phyloP scores from a whole-genome alignment of 2,888 invertebrate species.

The Allophyes oxyacanthae region DNA sequence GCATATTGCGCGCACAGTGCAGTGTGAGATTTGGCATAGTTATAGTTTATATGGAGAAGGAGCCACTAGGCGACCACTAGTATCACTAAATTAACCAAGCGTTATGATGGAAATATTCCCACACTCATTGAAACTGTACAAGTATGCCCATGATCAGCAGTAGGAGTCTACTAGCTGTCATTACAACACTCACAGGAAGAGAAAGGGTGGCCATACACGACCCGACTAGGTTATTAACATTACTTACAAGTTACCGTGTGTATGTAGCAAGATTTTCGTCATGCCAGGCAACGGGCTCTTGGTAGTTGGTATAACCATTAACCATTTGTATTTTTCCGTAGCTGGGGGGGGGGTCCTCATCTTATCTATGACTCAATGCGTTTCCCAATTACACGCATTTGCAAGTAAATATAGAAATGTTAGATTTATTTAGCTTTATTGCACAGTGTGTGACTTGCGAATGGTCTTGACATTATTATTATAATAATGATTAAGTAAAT shows the following conservation, averaged over 20 bases:
- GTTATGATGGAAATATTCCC: too few relatives aligned
- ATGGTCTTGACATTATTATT: slow-evolving; percentile 16
- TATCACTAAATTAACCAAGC: too few relatives aligned
- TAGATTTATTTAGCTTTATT: slow-evolving; percentile 23
- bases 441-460: slow-evolving; percentile 14
- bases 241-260: neutral
- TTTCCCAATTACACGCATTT: slow-evolving; percentile 33
- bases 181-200: too few relatives aligned
- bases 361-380: slow-evolving; percentile 22
- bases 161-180: too few relatives aligned
- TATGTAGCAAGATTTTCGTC: slow-evolving; percentile 14
- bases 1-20: too few relatives aligned
- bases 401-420: slow-evolving; percentile 16
- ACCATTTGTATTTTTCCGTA: slow-evolving; percentile 13
- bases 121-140: too few relatives aligned
- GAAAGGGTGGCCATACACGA: too few relatives aligned
- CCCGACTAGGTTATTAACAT: neutral
- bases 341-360: neutral
- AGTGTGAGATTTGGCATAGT: too few relatives aligned
- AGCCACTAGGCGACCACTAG: too few relatives aligned
- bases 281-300: neutral
- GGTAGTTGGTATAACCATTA: neutral
- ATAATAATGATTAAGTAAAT: too few relatives aligned
- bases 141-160: too few relatives aligned
- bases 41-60: too few relatives aligned